These are phyloP conservation scores for Monoplex corrugatus DNA, from an alignment of 2,888 invertebrate species.

Conservation along the genomic window DNA sequence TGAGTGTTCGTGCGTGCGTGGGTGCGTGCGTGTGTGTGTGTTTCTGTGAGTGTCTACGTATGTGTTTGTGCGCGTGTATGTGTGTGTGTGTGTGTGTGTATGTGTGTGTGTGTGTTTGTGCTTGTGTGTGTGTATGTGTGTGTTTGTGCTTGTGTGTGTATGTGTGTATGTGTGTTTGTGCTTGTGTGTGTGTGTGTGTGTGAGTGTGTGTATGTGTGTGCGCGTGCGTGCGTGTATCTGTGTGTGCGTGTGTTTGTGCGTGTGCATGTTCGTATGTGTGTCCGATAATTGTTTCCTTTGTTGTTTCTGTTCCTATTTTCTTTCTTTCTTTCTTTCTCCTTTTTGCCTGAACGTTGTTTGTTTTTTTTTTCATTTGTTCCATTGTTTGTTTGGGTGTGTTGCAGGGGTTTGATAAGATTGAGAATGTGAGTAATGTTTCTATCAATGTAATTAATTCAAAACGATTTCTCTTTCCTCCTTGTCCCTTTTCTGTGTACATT, in stretches of 20 bases:
- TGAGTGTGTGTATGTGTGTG: neutral
- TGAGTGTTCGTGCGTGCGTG: neutral
- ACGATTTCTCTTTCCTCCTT: too few relatives aligned
- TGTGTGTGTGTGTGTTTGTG: conserved; percentile 16
- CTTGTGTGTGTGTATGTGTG: neutral
- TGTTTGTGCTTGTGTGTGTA: neutral
- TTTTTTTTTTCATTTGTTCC: too few relatives aligned
- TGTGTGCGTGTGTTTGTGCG: neutral
- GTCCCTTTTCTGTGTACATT: too few relatives aligned
- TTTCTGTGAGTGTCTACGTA: neutral
- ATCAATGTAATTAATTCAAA: too few relatives aligned
- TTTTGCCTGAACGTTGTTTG: too few relatives aligned
- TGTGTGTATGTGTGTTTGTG: neutral
- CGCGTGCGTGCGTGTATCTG: neutral
- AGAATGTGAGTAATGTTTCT: too few relatives aligned
- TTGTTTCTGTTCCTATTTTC: too few relatives aligned
- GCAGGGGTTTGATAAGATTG: too few relatives aligned
- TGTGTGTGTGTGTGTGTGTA: conserved; percentile 22
- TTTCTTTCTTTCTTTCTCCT: too few relatives aligned
- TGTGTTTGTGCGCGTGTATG: neutral
- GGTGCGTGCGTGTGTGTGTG: neutral
- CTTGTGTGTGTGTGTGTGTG: neutral
- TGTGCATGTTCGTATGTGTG: neutral
- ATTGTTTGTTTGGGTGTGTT: too few relatives aligned
- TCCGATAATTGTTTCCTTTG: too few relatives aligned